phyloP scores from a whole-genome alignment of 2,888 invertebrate genomes.

The Lasius platythorax region DNA sequence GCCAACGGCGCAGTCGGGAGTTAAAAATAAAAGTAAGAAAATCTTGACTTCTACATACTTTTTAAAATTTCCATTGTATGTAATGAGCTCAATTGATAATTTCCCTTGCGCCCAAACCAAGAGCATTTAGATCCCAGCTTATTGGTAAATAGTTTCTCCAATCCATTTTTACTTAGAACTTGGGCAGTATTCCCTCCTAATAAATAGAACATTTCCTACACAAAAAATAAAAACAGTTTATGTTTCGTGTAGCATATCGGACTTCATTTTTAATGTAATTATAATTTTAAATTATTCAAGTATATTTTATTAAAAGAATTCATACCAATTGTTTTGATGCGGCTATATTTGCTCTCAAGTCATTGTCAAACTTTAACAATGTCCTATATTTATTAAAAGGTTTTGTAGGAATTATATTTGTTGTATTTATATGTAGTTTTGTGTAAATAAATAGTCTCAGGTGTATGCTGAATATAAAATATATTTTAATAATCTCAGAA shows the following conservation, averaged over 20 bases:
- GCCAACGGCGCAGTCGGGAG: neutral
- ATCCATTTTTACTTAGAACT: conserved; percentile 4
- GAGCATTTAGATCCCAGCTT: conserved; percentile 12
- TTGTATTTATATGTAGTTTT: too few species aligned
- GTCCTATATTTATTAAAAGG: conserved; percentile 12
- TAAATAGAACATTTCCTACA: neutral
- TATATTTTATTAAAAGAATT: conserved; percentile 14
- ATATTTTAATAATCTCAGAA: too few species aligned
- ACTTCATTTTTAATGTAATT: neutral
- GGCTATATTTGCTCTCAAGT: neutral
- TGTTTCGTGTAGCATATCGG: neutral
- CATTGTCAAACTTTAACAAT: conserved; percentile 1
- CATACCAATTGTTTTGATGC: conserved; percentile 8
- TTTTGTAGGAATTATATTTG: neutral
- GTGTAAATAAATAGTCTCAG: too few species aligned
- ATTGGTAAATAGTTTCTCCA: conserved; percentile 3
- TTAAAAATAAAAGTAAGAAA: conserved; percentile 28
- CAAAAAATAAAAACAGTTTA: conserved; percentile 16
- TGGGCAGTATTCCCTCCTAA: conserved; percentile 6
- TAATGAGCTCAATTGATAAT: conserved; percentile 14
- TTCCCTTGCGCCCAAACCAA: conserved; percentile 12
- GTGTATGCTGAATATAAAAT: too few species aligned
- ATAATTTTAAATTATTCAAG: conserved; percentile 2
- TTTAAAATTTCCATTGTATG: neutral
- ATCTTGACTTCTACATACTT: conserved; percentile 3